A percentile compares a stretch with the other conserved stretches of the same genome.
phyloP scores from a whole-genome alignment of 2,797 vertebrate genomes.

The Crenuchus spilurus region DNA sequence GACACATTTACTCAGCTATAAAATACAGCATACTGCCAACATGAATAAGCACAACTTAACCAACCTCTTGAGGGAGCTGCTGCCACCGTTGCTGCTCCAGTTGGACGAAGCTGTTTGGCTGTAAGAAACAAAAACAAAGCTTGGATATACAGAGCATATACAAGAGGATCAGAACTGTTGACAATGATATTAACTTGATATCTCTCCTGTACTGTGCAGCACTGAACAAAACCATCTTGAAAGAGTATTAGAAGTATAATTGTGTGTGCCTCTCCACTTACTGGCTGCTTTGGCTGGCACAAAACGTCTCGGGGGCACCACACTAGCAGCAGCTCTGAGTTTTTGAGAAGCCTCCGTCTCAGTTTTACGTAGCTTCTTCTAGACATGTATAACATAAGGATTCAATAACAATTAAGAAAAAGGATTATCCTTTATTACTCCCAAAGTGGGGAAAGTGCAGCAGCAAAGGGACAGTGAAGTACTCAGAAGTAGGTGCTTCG shows the following conservation, averaged over 20 bases:
- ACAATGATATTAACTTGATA: not conserved
- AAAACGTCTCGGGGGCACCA: constrained; percentile 59
- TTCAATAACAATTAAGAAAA: no score
- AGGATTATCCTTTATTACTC: no score
- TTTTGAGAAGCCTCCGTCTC: constrained; percentile 55
- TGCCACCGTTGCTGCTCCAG: constrained; percentile 74
- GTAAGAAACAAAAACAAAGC: not conserved
- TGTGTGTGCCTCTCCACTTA: constrained; percentile 55
- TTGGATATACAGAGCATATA: not conserved
- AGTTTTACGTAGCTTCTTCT: constrained; percentile 71
- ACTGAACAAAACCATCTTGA: not conserved
- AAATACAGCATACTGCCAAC: not conserved
- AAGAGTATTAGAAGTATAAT: not conserved
- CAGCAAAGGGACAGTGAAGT: no score
- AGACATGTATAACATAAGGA: no score
- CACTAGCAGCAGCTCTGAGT: constrained; percentile 61
- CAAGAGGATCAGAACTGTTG: not conserved
- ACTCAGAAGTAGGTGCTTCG: no score
- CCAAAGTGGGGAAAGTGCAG: no score
- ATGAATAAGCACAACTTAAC: not conserved
- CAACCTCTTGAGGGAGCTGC: constrained; percentile 73
- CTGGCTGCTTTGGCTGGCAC: constrained; percentile 55
- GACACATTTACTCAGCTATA: no score
- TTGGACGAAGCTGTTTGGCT: constrained; percentile 62
- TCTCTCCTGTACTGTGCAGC: not conserved